Conservation (phyloP, 2,888 invertebrate species). For the Pachymerium ferrugineum region DNA sequence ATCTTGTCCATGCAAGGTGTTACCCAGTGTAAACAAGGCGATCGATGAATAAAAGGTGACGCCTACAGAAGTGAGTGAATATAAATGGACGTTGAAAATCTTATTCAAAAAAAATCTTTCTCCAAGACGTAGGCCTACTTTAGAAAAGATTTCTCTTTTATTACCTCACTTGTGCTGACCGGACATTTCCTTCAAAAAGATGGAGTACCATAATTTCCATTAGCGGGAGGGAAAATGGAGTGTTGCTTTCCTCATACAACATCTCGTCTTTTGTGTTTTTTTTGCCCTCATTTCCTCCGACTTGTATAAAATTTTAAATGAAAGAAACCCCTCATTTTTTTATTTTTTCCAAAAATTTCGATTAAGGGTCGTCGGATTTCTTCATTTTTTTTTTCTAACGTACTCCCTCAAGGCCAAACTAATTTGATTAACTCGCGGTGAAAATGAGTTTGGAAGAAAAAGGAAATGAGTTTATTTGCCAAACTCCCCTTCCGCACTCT, state of each 20-base stretch:
- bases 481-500: no score
- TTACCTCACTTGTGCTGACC: neutral
- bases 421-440: no score
- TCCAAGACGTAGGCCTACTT: no score
- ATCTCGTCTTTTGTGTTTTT: neutral
- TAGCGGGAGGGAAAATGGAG: neutral
- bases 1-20: conserved; percentile 17
- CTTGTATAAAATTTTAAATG: no score
- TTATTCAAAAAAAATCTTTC: no score
- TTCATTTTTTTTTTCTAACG: no score
- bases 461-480: no score
- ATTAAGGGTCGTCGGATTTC: no score
- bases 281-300: neutral
- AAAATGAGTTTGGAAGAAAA: no score
- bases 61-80: neutral
- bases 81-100: neutral
- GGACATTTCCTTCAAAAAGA: neutral
- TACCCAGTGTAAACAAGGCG: neutral
- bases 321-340: no score
- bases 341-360: no score
- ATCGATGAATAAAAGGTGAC: conserved; percentile 10
- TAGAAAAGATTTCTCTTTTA: neutral
- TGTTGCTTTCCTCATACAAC: neutral
- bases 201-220: neutral
- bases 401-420: no score